Evolutionary conservation across 2,888 invertebrate genomes (phyloP), one percentile per base, ranked within the genome.

Genomic region (Dione vanillae): DNA sequence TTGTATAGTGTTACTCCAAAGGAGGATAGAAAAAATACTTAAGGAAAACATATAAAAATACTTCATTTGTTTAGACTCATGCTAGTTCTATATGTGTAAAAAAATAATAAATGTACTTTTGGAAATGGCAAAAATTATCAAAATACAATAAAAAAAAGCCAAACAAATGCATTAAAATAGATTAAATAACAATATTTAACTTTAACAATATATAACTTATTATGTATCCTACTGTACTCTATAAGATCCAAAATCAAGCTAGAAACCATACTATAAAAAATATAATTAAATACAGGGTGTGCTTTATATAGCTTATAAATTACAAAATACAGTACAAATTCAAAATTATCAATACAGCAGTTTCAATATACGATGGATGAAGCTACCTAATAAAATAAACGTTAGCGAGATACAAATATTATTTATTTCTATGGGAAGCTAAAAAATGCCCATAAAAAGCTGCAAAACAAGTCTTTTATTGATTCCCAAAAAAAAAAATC

Each of bases 401-500:
- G 12, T 37, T 49, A 64, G 37, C 37, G 12, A n/a, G 19, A 40
- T 47, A 49, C 19, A 64, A 35, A 19, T 47, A n/a, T 12, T 45
- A n/a, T n/a, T 56, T 9, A 8, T 19, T 40, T 43, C 64, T 49
- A 64, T 47, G 19, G 37, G 27, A 49, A 64, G 64, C 64, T 64
- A 35, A 20, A 12, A 62, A 64, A 49, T 49, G 12, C 16, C 47
- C 27, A 64, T 16, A 64, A 62, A 62, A 64, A 64, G 64, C 64
- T 64, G 64, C 64, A 64, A 64, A 27, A 64, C 49, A 64, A 64
- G 47, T 41, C 41, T 43, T 10, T 64, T 37, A 37, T 12, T n/a
- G 47, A 16, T 49, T 14, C 16, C 9, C 37, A 64, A 49, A 49
- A 49, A 37, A 19, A 49, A 54, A 37, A 54, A 37, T 49, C 49